These are phyloP conservation scores for Pangasius djambal DNA, from an alignment of 2,797 vertebrate genomes.

Conservation along the genomic window DNA sequence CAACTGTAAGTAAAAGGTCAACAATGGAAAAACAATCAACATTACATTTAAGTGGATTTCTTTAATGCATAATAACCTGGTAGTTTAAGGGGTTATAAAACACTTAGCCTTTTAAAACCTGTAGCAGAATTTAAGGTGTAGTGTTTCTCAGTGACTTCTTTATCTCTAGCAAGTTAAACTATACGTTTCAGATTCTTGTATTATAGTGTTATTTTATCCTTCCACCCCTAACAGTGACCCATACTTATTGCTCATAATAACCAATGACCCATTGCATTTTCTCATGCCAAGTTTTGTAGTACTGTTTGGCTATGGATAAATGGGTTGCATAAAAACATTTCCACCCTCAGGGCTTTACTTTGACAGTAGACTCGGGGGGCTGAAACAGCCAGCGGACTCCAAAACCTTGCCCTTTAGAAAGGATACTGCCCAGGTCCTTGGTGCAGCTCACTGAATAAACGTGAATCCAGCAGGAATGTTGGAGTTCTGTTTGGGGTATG, in stretches of 20 bases:
- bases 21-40: background rate
- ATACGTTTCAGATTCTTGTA: background rate
- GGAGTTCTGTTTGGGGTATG: background rate
- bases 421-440: background rate
- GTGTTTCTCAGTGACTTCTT: background rate
- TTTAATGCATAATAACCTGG: background rate
- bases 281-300: background rate
- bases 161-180: background rate
- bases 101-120: too few relatives aligned
- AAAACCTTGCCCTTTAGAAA: conserved; percentile 44
- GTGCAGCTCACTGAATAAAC: background rate
- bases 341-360: conserved; percentile 27
- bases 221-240: background rate
- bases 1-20: background rate
- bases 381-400: conserved; percentile 30
- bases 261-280: background rate
- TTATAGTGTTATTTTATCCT: background rate
- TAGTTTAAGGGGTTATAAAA: too few relatives aligned
- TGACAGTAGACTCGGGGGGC: conserved; percentile 35
- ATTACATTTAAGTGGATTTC: background rate
- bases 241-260: background rate
- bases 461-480: background rate
- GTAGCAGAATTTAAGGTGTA: background rate
- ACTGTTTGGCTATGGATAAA: conserved; percentile 22
- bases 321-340: conserved; percentile 2